A percentile compares a stretch with the other conserved stretches of the same genome.
Conservation (phyloP, 2,888 invertebrate genomes). For the Teleiodes luculella region DNA sequence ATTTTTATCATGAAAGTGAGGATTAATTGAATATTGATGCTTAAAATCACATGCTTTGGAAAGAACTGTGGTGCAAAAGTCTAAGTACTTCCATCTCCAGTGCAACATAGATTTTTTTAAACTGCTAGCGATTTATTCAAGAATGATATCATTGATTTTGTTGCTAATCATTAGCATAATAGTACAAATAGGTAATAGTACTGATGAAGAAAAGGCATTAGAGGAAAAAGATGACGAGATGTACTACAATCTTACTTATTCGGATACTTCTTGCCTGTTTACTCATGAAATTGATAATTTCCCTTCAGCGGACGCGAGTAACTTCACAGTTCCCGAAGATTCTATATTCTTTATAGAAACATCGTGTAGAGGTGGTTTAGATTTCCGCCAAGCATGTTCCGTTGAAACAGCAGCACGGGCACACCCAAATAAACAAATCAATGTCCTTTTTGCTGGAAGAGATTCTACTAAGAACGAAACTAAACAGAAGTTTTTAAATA, state of each 20-base stretch:
- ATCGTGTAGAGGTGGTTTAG: background rate
- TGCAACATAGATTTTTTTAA: too few relatives aligned
- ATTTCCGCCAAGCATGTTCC: background rate
- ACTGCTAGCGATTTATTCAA: too few relatives aligned
- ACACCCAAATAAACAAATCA: background rate
- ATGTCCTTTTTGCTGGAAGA: background rate
- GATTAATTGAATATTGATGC: too few relatives aligned
- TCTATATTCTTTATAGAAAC: constrained; percentile 3
- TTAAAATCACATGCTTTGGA: too few relatives aligned
- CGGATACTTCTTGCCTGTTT: background rate
- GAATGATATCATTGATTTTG: background rate
- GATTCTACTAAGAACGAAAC: background rate
- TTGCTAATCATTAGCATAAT: background rate
- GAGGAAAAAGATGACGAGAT: background rate
- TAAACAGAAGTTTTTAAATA: background rate
- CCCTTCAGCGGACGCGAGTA: background rate
- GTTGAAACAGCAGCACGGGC: constrained; percentile 1
- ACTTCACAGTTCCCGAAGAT: constrained; percentile 2
- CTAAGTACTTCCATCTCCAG: too few relatives aligned
- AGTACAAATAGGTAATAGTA: background rate
- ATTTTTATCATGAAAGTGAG: too few relatives aligned
- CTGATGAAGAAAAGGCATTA: background rate
- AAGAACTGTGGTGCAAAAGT: too few relatives aligned
- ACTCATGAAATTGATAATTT: background rate
- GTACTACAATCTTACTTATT: background rate